Conservation (phyloP, 2,888 invertebrate species). For the Antitype chi region DNA sequence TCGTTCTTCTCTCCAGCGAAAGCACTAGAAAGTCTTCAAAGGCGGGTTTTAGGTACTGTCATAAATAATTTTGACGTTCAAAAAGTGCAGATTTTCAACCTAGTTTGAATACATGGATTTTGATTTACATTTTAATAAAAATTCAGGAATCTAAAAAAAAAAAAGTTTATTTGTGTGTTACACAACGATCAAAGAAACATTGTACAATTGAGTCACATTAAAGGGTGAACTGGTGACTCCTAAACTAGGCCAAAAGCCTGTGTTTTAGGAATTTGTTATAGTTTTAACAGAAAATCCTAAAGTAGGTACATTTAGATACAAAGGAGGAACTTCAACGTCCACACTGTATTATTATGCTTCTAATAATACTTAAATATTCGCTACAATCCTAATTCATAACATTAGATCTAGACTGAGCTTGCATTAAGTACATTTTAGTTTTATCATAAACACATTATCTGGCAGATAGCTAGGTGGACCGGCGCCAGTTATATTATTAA, state of each 20-base stretch:
- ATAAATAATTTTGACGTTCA: no score
- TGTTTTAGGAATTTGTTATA: not conserved
- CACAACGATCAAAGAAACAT: no score
- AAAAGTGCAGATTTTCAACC: no score
- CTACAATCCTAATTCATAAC: conserved; percentile 47
- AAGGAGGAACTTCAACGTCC: conserved; percentile 8
- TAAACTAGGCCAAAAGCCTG: no score
- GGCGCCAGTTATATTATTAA: conserved; percentile 38
- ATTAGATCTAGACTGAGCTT: conserved; percentile 39
- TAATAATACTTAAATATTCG: conserved; percentile 43
- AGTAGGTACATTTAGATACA: not conserved
- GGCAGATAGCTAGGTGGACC: conserved; percentile 40
- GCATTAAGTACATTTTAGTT: conserved; percentile 54
- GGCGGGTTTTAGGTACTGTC: no score
- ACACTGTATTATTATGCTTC: conserved; percentile 2
- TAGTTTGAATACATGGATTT: no score
- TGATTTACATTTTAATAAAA: not conserved
- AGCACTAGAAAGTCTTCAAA: no score
- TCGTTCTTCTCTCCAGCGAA: no score
- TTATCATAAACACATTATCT: conserved; percentile 62
- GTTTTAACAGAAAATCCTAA: not conserved
- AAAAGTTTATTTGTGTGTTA: no score
- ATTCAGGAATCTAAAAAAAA: no score
- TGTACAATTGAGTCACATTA: no score
- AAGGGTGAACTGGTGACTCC: no score